These are phyloP conservation scores for Iphiclides podalirius DNA, from an alignment of 2,888 invertebrate species.

Conservation along the genomic window DNA sequence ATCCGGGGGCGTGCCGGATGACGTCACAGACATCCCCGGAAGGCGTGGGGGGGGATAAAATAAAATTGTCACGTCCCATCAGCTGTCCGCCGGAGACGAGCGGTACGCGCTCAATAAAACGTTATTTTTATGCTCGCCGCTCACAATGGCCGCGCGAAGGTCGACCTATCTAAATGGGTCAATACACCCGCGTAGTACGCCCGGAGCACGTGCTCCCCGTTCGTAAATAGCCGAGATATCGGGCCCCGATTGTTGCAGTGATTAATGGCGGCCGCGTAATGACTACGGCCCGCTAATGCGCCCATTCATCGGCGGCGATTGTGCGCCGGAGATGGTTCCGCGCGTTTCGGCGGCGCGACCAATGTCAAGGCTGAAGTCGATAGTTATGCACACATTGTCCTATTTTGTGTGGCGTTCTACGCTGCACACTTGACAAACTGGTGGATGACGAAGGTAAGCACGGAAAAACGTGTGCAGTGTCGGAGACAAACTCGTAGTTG, in stretches of 20 bases:
- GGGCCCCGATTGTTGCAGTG: constrained; percentile 77
- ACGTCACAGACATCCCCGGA: constrained; percentile 59
- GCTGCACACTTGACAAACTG: neutral
- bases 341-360: constrained; percentile 67
- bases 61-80: constrained; percentile 81
- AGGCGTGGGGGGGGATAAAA: constrained; percentile 58
- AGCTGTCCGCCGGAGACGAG: constrained; percentile 65
- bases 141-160: constrained; percentile 80
- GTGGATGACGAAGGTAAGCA: no score
- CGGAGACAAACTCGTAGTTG: no score
- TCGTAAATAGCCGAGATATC: constrained; percentile 81
- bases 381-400: no score
- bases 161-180: constrained; percentile 81
- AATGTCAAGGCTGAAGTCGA: constrained; percentile 78
- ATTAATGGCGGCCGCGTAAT: constrained; percentile 71
- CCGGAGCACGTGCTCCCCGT: constrained; percentile 76
- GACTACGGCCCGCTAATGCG: constrained; percentile 31
- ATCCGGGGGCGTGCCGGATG: constrained; percentile 65
- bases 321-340: constrained; percentile 63
- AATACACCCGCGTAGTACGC: constrained; percentile 79
- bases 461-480: no score
- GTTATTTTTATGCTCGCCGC: constrained; percentile 81
- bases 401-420: constrained; percentile 2
- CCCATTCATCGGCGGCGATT: no score
- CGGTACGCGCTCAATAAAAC: constrained; percentile 80